phyloP scores from a whole-genome alignment of 1,140 invertebrate species.

The Drosophila kurseongensis region DNA sequence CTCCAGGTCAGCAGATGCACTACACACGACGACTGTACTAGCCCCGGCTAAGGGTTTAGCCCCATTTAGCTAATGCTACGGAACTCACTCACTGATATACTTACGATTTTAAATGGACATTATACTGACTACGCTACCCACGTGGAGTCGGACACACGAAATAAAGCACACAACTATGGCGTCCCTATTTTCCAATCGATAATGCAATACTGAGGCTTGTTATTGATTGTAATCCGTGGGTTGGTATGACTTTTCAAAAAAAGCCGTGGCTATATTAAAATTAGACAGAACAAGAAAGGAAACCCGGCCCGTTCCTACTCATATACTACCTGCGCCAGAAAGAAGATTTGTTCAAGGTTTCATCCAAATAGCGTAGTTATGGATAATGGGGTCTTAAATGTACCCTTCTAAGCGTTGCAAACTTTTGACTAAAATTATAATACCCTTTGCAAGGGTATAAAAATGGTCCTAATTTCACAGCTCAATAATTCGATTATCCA shows the following conservation, averaged over 20 bases:
- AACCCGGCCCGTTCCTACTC: too few relatives aligned
- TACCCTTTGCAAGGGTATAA: too few relatives aligned
- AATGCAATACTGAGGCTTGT: not conserved
- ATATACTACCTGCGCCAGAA: too few relatives aligned
- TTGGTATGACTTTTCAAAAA: not conserved
- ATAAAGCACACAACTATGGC: slow-evolving; percentile 77
- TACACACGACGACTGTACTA: slow-evolving; percentile 72
- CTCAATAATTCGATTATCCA: too few relatives aligned
- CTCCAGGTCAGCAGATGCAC: slow-evolving; percentile 71
- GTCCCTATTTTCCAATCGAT: slow-evolving; percentile 73
- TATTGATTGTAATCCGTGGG: not conserved
- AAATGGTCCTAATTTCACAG: too few relatives aligned
- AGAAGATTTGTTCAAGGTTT: too few relatives aligned
- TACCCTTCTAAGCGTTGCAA: too few relatives aligned
- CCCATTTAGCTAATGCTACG: slow-evolving; percentile 11
- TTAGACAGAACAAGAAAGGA: not conserved
- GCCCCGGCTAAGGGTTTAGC: slow-evolving; percentile 18
- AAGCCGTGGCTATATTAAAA: not conserved
- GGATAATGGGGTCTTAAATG: not conserved
- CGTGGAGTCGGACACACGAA: slow-evolving; percentile 35
- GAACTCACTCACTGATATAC: slow-evolving; percentile 61
- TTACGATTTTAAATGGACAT: slow-evolving; percentile 67
- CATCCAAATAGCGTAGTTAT: too few relatives aligned
- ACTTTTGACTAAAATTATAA: too few relatives aligned
- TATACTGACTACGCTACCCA: slow-evolving; percentile 60